Evolutionary conservation across 1,140 invertebrate species (phyloP).

Genomic region (Papilio dardanus): DNA sequence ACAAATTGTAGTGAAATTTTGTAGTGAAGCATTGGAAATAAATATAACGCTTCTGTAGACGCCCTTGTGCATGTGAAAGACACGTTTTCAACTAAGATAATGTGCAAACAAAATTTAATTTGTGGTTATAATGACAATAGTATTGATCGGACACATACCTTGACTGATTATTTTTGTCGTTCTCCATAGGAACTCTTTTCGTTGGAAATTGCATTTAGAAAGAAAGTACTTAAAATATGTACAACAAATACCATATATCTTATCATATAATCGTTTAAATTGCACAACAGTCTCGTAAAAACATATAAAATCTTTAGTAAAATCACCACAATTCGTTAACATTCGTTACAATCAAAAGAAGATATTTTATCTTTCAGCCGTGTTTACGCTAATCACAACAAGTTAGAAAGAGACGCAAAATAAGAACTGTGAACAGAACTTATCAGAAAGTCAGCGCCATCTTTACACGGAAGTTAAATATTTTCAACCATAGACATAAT

Average conservation of each 20-base stretch:
- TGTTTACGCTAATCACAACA: background rate
- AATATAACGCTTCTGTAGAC: conserved; percentile 29
- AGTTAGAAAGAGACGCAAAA: conserved; percentile 56
- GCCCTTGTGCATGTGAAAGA: background rate
- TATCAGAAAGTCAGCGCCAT: conserved; percentile 67
- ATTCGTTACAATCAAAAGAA: conserved; percentile 78
- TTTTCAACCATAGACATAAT: conserved; percentile 55
- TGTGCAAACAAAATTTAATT: conserved; percentile 48
- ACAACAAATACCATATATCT: conserved; percentile 41
- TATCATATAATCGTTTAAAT: conserved; percentile 54
- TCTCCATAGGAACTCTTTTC: conserved; percentile 63
- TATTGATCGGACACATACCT: conserved; percentile 79
- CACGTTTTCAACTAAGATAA: background rate
- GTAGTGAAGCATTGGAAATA: background rate
- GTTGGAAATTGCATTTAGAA: conserved; percentile 42
- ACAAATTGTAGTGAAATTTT: background rate
- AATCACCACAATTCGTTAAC: conserved; percentile 78
- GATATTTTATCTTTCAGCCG: conserved; percentile 49
- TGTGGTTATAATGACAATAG: conserved; percentile 73
- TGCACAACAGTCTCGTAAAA: conserved; percentile 63
- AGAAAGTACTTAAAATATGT: conserved; percentile 50
- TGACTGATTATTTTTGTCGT: conserved; percentile 71
- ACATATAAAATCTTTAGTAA: conserved; percentile 68
- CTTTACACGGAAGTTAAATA: conserved; percentile 49
- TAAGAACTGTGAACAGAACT: conserved; percentile 62